Percentiles rank a stretch among this genome's conserved stretches.
Conservation (phyloP, 2,113 vertebrate genomes). For the Mobula birostris region DNA sequence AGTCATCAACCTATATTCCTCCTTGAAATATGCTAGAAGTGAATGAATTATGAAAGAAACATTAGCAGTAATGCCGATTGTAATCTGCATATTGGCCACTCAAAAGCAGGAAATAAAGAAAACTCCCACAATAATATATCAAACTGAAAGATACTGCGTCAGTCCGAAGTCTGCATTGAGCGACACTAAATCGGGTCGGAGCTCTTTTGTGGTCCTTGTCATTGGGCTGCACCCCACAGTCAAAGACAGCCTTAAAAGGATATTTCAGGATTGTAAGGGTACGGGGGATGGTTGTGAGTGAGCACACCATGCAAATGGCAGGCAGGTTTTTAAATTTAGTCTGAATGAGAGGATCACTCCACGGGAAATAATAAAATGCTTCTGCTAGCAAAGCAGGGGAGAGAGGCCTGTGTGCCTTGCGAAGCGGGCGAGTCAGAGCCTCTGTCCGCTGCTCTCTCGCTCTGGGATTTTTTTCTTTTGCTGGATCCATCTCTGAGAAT, state of each 20-base stretch:
- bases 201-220: constrained; percentile 30
- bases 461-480: background rate
- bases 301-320: background rate
- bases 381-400: background rate
- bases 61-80: background rate
- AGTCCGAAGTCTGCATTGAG: constrained; percentile 30
- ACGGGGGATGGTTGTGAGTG: background rate
- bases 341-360: background rate
- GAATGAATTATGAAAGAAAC: background rate
- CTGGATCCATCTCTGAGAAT: background rate
- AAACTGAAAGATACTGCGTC: constrained; percentile 30
- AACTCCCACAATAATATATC: background rate
- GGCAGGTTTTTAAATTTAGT: background rate
- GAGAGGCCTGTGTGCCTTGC: background rate
- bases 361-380: background rate
- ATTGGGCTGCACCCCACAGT: background rate
- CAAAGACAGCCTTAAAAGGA: background rate
- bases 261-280: background rate
- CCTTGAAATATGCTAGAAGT: background rate
- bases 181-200: background rate
- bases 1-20: background rate
- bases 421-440: background rate
- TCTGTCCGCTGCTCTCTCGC: background rate
- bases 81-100: no score
- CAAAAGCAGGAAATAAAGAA: background rate